Base-by-base conservation (phyloP, 2,797 vertebrate species). In the Micromesistius poutassou region DNA sequence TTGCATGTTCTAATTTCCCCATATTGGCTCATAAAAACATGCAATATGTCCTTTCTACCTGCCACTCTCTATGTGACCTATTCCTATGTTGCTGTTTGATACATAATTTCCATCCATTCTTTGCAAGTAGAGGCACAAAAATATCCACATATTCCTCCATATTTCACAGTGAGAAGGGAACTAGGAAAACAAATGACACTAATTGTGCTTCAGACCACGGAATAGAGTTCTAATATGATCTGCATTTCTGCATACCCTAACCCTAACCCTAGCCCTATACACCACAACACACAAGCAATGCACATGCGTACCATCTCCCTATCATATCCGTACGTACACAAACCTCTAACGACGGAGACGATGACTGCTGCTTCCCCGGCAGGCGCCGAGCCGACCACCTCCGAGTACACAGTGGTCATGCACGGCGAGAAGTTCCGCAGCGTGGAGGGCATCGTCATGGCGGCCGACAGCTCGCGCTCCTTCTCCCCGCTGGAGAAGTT, bases 371-470 rank as follows among this genome's bases (percentile, higher is more conserved):
- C 10, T 28, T 70, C 31, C 79, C 79, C 77, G 0, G 4, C 90
- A 99, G 98, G 97, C 71, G 98, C 98, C 40, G 97, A 99, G 85
- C 98, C 98, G 71, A 99, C 98, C 86, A 99, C 97, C 75, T 98
- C 97, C 0, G 97, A 99, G 91, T 99, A 99, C 92, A 99, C 98
- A 0, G 97, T 99, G 84, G 94, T 99, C 77, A 98, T 96, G 96
- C 97, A 99, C 0, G 97, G 98, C 0, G 95, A 97, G 73, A 99
- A 97, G 92, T 91, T 95, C 78, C 97, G 97, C 76, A 95, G 95
- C 77, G 94, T 99, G 0, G 98, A 99, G 88, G 97, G 97, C 72
- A 98, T 99, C 0, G 97, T 99, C 76, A 99, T 99, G 98, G 98
- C 98, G 73, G 97, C 97, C 0, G 97, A 99, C 92, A 99, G 97